Base-by-base conservation (phyloP, 2,797 vertebrate genomes). In the Sebastes paucispinis region DNA sequence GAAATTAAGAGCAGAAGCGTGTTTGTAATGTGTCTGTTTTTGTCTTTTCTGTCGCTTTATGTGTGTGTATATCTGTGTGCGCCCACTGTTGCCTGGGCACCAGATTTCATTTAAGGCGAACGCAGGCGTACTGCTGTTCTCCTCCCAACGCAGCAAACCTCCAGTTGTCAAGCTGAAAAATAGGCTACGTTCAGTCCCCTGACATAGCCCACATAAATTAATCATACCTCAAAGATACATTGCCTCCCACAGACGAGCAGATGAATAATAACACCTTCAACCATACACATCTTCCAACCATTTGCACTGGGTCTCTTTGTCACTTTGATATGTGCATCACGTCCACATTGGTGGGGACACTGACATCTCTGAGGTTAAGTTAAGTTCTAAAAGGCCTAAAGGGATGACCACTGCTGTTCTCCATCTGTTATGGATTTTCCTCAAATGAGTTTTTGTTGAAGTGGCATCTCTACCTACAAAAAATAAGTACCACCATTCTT, bases 111-210 rank as follows among this genome's bases (percentile, higher is more conserved):
- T 85, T 81, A 65, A 73, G 57, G 25, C 67, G 50, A 54, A 54
- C 9, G 34, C 12, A 24, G 58, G 16, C 7, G 10, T 18, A 16
- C 74, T 52, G 79, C 75, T 79, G 39, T 64, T 62, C 54, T 55
- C 68, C 60, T 34, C 73, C 68, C 24, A 25, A 12, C 11, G 16
- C 14, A 27, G 65, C 47, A 86, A 83, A 75, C 65, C 75, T 82
- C 80, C 75, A 85, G 83, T 79, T 92, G 90, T 93, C 81, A 85
- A 66, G 79, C 79, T 91, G 90, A 92, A 87, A 88, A 91, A 93
- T 91, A 58, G 84, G 71, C 81, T 81, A 31, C 63, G 1, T 60
- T 90, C 63, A 74, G 36, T 85, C 60, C 81, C 78, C 66, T 84
- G 89, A 87, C 82, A 58, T 27, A 76, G 67, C 80, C 69, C 66